Conservation (phyloP, 2,888 invertebrate species). For the Papilio protenor region DNA sequence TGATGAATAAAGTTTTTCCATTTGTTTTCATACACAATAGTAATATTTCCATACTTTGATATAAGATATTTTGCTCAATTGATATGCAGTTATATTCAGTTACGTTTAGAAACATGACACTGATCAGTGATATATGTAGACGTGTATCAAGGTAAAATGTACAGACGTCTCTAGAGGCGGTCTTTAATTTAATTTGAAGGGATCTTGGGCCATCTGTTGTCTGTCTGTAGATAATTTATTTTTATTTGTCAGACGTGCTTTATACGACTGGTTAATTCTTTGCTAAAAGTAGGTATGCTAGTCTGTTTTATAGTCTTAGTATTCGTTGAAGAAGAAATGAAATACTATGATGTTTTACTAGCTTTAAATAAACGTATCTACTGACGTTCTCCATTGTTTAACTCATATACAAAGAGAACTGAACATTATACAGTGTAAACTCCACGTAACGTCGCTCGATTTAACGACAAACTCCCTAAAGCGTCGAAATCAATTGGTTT, state of each 20-base stretch:
- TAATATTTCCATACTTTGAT: background rate
- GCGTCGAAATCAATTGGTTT: too few relatives aligned
- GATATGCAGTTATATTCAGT: background rate
- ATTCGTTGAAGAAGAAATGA: background rate
- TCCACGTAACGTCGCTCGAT: too few relatives aligned
- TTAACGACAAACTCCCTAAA: too few relatives aligned
- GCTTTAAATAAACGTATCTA: too few relatives aligned
- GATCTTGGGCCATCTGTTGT: slow-evolving; percentile 24
- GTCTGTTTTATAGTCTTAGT: background rate
- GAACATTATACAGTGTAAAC: too few relatives aligned
- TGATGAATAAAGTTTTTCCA: too few relatives aligned
- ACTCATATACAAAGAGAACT: too few relatives aligned
- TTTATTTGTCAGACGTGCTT: slow-evolving; percentile 17
- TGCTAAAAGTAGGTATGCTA: background rate
- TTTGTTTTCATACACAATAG: background rate
- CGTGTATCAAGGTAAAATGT: slow-evolving; percentile 14
- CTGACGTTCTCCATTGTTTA: too few relatives aligned
- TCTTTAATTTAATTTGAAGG: slow-evolving; percentile 25
- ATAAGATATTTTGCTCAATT: background rate
- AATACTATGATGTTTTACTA: background rate
- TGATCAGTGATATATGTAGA: background rate
- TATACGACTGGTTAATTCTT: background rate
- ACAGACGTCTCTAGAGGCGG: background rate
- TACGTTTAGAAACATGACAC: background rate
- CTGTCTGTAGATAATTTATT: slow-evolving; percentile 15